Conservation (phyloP, 2,797 vertebrate species). For the Crax fasciolata region DNA sequence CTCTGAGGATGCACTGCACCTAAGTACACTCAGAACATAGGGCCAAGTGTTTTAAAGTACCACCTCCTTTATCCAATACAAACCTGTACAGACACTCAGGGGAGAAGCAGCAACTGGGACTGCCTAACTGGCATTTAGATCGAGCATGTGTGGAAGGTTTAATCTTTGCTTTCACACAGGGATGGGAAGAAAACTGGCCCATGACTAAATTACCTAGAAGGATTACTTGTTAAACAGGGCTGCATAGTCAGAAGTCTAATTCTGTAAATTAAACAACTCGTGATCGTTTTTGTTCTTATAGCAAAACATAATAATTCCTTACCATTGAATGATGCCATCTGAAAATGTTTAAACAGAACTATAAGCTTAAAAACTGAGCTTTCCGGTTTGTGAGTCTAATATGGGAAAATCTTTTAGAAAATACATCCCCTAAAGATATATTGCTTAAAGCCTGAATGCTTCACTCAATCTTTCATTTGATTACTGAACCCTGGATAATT, state of each 20-base stretch:
- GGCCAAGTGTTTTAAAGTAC: background rate
- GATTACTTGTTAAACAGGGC: background rate
- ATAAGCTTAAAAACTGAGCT: background rate
- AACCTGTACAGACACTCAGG: background rate
- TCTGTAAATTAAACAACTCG: background rate
- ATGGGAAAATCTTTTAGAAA: background rate
- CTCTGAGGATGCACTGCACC: background rate
- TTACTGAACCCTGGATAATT: conserved; percentile 33
- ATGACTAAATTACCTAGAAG: background rate
- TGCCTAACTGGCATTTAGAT: background rate
- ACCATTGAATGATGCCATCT: background rate
- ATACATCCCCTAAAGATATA: background rate
- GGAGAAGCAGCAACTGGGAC: background rate
- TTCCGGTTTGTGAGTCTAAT: background rate
- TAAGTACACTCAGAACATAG: background rate
- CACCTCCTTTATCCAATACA: background rate
- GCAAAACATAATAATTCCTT: background rate
- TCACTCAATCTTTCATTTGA: background rate
- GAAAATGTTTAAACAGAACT: background rate
- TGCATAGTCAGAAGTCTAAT: background rate
- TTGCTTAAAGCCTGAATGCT: background rate
- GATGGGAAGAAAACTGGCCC: background rate
- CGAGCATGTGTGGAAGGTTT: background rate
- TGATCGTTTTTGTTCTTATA: background rate
- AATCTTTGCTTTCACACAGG: background rate